Conservation (phyloP, 2,113 vertebrate species). For the Lepisosteus osseus region DNA sequence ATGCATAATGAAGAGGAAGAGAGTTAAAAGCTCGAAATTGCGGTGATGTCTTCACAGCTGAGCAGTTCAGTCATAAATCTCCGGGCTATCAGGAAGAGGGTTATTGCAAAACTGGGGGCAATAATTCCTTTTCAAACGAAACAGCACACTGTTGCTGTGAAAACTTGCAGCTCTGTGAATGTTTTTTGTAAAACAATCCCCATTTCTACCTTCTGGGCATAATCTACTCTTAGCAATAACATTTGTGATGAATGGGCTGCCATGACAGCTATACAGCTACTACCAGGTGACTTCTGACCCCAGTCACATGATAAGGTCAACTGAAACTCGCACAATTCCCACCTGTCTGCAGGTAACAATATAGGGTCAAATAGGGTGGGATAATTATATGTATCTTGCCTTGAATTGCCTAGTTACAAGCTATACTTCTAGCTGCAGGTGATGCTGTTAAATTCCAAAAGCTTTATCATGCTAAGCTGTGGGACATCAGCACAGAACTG, state of each 20-base stretch:
- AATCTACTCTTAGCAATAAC: conserved; percentile 59
- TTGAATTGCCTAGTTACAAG: conserved; percentile 58
- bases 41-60: conserved; percentile 45
- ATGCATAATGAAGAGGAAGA: conserved; percentile 39
- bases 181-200: conserved; percentile 61
- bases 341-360: conserved; percentile 73
- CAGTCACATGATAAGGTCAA: conserved; percentile 71
- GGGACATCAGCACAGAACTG: conserved; percentile 51
- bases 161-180: conserved; percentile 56
- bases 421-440: conserved; percentile 46
- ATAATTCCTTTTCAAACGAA: conserved; percentile 51
- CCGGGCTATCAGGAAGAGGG: conserved; percentile 53
- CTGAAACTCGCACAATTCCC: conserved; percentile 64
- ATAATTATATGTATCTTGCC: conserved; percentile 66
- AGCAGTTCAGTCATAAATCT: conserved; percentile 57
- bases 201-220: conserved; percentile 50
- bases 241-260: conserved; percentile 66
- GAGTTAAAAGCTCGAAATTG: conserved; percentile 55
- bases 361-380: conserved; percentile 57
- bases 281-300: conserved; percentile 66
- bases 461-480: conserved; percentile 58
- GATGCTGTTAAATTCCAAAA: conserved; percentile 55
- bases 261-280: conserved; percentile 60
- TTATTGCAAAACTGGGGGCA: conserved; percentile 53
- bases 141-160: conserved; percentile 41